Evolutionary conservation across 2,113 vertebrate species (phyloP), one percentile per base, ranked within the genome.

Genomic region (Oreotrochilus melanogaster): DNA sequence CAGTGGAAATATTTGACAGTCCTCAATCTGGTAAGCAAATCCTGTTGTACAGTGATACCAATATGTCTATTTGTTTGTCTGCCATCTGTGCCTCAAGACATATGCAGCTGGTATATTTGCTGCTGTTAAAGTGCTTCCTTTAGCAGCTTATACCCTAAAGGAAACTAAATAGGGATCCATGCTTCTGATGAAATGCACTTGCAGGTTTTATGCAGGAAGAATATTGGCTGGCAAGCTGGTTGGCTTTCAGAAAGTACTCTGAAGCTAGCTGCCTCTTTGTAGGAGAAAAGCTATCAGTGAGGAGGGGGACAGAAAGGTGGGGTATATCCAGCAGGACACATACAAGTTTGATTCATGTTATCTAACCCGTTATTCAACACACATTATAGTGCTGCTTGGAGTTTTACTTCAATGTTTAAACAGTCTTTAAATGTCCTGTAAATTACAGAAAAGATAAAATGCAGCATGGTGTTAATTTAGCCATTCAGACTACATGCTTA

Each of bases 1-100:
- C 97, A 89, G 43, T 98, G 97, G 96, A 98, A 98, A 76, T 98
- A 98, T 79, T 85, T 98, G 97, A 98, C 98, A 31, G 57, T 98
- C 25, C 96, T 98, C 92, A 98, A 98, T 94, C 97, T 98, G 98
- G 98, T 98, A 98, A 98, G 98, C 89, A 58, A 96, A 86, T 83
- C 3, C 2, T 81, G 56, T 78, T 87, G 22, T 65, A 86, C 70
- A 86, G 78, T 51, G 81, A 80, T 87, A 91, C 53, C 78, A 78
- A 50, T 79, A 70, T 91, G 81, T 91, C 94, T 94, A 14, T 86
- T 79, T 96, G 78, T 95, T 95, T 95, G 95, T 84, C 93, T 86
- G 78, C 79, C 79, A 89, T 95, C 57, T 78, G 90, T 39, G 86
- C 79, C 72, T 95, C 80, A 85, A 95, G 58, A 85, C 33, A 51